Percentiles rank a stretch among this genome's conserved stretches.
Evolutionary conservation across 1,140 invertebrate genomes (phyloP).

Genomic region (Notospermus geniculatus): DNA sequence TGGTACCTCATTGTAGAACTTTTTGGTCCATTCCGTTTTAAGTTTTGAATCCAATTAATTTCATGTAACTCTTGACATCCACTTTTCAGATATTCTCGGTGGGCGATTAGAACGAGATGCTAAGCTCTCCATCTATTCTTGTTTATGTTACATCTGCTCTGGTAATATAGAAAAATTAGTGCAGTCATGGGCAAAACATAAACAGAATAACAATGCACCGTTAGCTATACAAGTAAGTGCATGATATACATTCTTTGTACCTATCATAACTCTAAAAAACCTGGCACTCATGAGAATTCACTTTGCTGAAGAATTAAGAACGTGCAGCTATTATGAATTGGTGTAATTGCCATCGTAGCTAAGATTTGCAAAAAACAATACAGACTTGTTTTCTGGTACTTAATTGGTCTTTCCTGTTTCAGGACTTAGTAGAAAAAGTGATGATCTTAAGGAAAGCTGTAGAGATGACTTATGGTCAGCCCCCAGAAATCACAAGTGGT

Average conservation of each 20-base stretch:
- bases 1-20: too few species aligned
- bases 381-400: too few species aligned
- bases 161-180: slow-evolving; percentile 73
- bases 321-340: too few species aligned
- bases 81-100: slow-evolving; percentile 62
- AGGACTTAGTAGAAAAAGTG: slow-evolving; percentile 80
- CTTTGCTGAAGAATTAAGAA: too few species aligned
- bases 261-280: too few species aligned
- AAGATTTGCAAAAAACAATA: too few species aligned
- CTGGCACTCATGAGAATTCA: too few species aligned
- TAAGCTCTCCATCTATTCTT: slow-evolving; percentile 67
- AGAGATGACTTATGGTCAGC: slow-evolving; percentile 64
- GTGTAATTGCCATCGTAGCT: too few species aligned
- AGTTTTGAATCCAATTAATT: slow-evolving; percentile 17
- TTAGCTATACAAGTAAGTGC: slow-evolving; percentile 56
- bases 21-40: too few species aligned
- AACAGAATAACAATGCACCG: slow-evolving; percentile 41
- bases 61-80: slow-evolving; percentile 12
- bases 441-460: slow-evolving; percentile 75
- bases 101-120: slow-evolving; percentile 62
- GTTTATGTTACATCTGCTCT: slow-evolving; percentile 84
- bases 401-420: slow-evolving; percentile 55
- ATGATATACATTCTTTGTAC: neutral
- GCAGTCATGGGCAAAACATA: slow-evolving; percentile 55
- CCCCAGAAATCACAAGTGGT: slow-evolving; percentile 61